Base-by-base conservation (phyloP, 2,888 invertebrate species). In the Yponomeuta sedellus region DNA sequence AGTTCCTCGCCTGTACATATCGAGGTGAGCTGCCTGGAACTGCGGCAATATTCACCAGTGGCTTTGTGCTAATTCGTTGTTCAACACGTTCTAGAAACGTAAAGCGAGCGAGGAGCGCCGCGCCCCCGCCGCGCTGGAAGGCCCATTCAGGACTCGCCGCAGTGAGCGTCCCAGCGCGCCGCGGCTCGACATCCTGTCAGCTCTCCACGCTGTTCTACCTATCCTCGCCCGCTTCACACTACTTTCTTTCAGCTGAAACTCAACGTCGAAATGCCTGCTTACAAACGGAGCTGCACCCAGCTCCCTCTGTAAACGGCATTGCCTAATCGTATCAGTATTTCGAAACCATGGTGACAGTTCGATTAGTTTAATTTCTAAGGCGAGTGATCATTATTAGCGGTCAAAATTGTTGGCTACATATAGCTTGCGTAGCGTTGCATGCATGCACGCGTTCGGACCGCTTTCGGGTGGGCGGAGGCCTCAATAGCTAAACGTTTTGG, bases 361-460 rank as follows among this genome's bases (percentile, higher is more conserved):
- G 22, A 59, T 59, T 59, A 59, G 59, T 59, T 25, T 59, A 22
- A 59, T 59, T 59, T 58, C 1, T 59, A 59, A 59, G 59, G 59
- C 59, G 59, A 12, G 59, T 59, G 20, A 11, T 59, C 20, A 59
- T 59, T 59, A 52, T 52, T 52, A 52, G 44, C 44, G 44, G 44
- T 16, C 44, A 52, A 34, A 34, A 34, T 8, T 34, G 34, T 34
- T 8, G 34, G 34, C 12, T 5, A 16, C 8, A 52, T 52, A 16
- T 52, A 12, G 44, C 44, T 52, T 52, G 16, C 16, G 44, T 16
- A 52, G 44, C 44, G 16, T 34, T 8, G 6, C 34, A 52, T 52
- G 44, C 44, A 52, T 52, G 44, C 44, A 52, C 44, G 44, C 16
- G 16, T 52, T 52, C 16, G 44, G 44, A 16, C 44, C 44, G 12